Evolutionary conservation across 2,113 vertebrate genomes (phyloP).

Genomic region (Thymallus thymallus): DNA sequence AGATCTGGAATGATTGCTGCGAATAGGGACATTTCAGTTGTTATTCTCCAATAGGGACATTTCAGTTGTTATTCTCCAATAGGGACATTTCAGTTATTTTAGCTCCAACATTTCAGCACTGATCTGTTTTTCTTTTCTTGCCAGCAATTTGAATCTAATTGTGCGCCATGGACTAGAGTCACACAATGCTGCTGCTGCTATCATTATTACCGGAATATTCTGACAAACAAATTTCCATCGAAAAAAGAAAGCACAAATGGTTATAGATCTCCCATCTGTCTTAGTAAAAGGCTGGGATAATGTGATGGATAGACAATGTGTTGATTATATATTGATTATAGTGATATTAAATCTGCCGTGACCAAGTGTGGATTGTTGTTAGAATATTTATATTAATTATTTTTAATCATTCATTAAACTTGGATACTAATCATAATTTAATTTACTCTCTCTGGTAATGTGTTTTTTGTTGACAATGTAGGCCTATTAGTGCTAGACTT

Average conservation of each 20-base stretch:
- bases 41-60: too few species aligned
- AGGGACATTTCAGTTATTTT: background rate
- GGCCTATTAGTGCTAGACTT: too few species aligned
- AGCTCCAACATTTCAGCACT: background rate
- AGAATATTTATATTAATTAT: background rate
- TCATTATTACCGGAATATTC: constrained; percentile 4
- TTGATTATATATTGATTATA: background rate
- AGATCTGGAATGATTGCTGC: constrained; percentile 43
- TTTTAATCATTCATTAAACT: background rate
- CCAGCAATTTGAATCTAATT: constrained; percentile 7
- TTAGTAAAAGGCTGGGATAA: background rate
- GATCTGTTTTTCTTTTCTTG: constrained; percentile 10
- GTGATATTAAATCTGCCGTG: background rate
- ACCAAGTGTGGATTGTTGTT: background rate
- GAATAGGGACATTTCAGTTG: too few species aligned
- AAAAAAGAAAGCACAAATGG: too few species aligned
- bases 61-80: too few species aligned
- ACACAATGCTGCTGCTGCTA: background rate
- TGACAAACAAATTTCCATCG: background rate
- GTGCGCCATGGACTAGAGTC: background rate
- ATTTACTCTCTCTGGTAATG: background rate
- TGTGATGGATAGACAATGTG: background rate
- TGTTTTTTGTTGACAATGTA: too few species aligned
- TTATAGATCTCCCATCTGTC: too few species aligned
- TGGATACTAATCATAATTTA: background rate